A percentile compares a stretch with the other conserved stretches of the same genome.
These are phyloP conservation scores for Cyanoramphus novaezelandiae DNA, from an alignment of 2,113 vertebrate genomes.

Conservation along the genomic window DNA sequence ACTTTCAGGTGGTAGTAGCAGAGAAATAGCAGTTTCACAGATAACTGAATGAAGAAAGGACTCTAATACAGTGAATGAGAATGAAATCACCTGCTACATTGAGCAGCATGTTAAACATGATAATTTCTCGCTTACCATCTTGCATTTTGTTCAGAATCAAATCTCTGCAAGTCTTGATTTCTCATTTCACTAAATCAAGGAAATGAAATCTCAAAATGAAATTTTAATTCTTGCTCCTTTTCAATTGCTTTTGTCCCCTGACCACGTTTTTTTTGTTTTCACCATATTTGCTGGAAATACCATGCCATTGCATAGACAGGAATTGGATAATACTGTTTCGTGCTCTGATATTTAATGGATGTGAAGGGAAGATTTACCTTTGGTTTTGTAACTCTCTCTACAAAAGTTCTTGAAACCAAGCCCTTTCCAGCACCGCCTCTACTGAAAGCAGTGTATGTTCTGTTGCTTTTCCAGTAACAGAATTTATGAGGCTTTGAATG, in stretches of 20 bases:
- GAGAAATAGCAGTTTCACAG: neutral
- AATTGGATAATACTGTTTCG: neutral
- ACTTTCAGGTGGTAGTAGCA: neutral
- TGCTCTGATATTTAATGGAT: neutral
- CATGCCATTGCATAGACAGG: neutral
- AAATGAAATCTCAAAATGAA: neutral
- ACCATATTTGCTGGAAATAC: neutral
- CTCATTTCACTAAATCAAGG: neutral
- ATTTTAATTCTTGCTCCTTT: neutral
- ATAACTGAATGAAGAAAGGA: neutral
- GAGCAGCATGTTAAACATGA: neutral
- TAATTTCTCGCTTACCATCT: neutral
- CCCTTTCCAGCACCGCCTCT: neutral
- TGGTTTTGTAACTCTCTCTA: neutral
- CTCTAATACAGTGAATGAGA: neutral
- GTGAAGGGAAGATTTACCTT: neutral
- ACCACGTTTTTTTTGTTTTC: neutral
- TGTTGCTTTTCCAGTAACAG: constrained; percentile 28
- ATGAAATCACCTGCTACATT: neutral
- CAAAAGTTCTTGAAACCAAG: neutral
- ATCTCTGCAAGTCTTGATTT: neutral
- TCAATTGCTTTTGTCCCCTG: neutral
- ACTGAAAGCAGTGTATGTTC: neutral
- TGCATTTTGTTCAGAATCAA: neutral
- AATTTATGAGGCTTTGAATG: constrained; percentile 23